Conservation (phyloP, 2,797 vertebrate species). For the Semotilus atromaculatus region DNA sequence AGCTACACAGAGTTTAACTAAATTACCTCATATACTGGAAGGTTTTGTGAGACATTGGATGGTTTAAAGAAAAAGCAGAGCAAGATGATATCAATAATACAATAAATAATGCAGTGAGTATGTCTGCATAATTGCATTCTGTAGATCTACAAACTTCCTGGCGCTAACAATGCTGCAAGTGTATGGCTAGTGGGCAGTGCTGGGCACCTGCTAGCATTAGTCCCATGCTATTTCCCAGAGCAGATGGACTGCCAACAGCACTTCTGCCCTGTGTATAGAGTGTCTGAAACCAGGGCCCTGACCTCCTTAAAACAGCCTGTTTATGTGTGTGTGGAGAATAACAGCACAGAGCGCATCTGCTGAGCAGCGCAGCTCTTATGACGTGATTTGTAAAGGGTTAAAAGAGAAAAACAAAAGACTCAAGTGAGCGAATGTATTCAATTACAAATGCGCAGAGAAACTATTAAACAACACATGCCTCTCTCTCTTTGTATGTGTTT, state of each 20-base stretch:
- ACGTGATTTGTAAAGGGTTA: slow-evolving; percentile 47
- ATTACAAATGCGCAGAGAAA: slow-evolving; percentile 31
- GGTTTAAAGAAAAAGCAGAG: not conserved
- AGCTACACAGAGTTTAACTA: slow-evolving; percentile 11
- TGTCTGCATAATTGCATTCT: not conserved
- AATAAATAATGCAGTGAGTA: not conserved
- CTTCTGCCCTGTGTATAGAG: slow-evolving; percentile 21
- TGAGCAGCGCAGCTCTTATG: slow-evolving; percentile 36
- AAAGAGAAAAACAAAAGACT: slow-evolving; percentile 40
- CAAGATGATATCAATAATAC: not conserved
- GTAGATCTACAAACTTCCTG: slow-evolving; percentile 22
- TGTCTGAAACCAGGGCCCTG: slow-evolving; percentile 20
- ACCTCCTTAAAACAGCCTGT: slow-evolving; percentile 33
- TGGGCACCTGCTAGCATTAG: slow-evolving; percentile 52
- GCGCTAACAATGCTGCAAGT: slow-evolving; percentile 46
- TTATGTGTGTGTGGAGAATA: slow-evolving; percentile 37
- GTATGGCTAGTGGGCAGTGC: slow-evolving; percentile 38
- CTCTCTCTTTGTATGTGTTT: not conserved
- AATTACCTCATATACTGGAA: not conserved
- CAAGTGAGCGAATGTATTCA: not conserved
- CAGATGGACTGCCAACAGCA: slow-evolving; percentile 47
- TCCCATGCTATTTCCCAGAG: slow-evolving; percentile 13
- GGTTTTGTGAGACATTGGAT: not conserved
- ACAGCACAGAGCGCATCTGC: slow-evolving; percentile 48
- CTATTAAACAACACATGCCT: slow-evolving; percentile 22